phyloP scores from a whole-genome alignment of 2,113 vertebrate genomes.

The Neopipo cinnamomea region DNA sequence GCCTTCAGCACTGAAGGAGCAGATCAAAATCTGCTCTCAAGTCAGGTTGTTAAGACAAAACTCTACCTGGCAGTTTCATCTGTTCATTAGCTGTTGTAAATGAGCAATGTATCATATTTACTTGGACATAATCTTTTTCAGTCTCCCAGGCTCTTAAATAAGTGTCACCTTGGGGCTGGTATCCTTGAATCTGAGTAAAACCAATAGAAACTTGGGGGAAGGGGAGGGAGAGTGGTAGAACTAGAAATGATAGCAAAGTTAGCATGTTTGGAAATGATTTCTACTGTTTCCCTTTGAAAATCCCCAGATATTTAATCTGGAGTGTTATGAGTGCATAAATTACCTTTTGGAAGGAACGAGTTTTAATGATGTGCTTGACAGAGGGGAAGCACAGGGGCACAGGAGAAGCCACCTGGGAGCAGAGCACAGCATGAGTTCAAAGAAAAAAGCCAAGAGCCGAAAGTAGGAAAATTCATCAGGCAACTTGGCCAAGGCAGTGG shows the following conservation, averaged over 20 bases:
- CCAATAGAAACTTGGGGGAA: neutral
- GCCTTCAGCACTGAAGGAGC: neutral
- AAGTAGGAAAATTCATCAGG: slow-evolving; percentile 59
- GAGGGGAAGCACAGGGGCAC: slow-evolving; percentile 30
- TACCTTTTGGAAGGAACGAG: slow-evolving; percentile 22
- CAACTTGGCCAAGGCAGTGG: neutral
- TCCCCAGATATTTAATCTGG: slow-evolving; percentile 28
- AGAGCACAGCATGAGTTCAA: slow-evolving; percentile 15
- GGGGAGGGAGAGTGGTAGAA: neutral
- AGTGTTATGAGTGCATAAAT: slow-evolving; percentile 30
- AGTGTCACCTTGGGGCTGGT: neutral
- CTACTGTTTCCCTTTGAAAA: slow-evolving; percentile 43
- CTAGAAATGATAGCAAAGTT: slow-evolving; percentile 5
- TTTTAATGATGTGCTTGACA: slow-evolving; percentile 50
- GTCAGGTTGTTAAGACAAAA: neutral
- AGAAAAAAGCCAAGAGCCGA: slow-evolving; percentile 14
- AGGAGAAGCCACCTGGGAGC: slow-evolving; percentile 29
- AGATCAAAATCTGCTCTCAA: slow-evolving; percentile 47
- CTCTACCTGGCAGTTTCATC: neutral
- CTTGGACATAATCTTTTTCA: neutral
- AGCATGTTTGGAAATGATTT: slow-evolving; percentile 45
- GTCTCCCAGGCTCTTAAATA: neutral
- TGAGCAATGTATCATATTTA: slow-evolving; percentile 9
- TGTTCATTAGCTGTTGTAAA: slow-evolving; percentile 28
- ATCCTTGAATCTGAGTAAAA: slow-evolving; percentile 11